These are phyloP conservation scores for Chaetodon auriga DNA, from an alignment of 2,113 vertebrate genomes.

Conservation along the genomic window DNA sequence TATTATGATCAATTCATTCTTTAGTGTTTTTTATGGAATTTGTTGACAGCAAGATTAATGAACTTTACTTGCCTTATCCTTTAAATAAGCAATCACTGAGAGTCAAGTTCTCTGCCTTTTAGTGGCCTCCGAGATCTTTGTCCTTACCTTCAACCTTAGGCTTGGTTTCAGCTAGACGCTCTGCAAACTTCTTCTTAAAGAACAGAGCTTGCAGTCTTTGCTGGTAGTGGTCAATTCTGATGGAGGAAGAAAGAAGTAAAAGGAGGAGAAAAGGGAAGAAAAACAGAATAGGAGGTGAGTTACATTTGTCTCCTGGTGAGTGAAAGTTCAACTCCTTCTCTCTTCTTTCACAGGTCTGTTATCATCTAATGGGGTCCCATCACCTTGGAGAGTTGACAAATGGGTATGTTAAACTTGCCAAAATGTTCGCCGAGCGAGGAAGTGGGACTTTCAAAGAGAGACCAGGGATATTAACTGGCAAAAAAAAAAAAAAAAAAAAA, in stretches of 20 bases:
- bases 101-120: neutral
- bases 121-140: neutral
- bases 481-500: constrained; percentile 47
- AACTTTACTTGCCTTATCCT: neutral
- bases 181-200: constrained; percentile 97
- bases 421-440: constrained; percentile 19
- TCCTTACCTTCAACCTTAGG: constrained; percentile 93
- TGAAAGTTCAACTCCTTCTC: constrained; percentile 53
- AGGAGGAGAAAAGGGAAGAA: neutral
- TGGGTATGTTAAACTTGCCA: constrained; percentile 24
- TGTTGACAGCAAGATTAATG: neutral
- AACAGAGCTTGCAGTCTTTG: constrained; percentile 94
- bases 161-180: constrained; percentile 92
- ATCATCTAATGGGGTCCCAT: constrained; percentile 42
- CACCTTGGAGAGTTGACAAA: constrained; percentile 42
- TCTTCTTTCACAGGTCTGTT: constrained; percentile 53
- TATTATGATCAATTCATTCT: too few relatives aligned
- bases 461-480: constrained; percentile 56
- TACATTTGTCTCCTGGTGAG: constrained; percentile 34
- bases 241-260: constrained; percentile 1
- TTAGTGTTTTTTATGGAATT: neutral
- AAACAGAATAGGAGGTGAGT: constrained; percentile 22
- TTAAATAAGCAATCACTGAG: neutral
- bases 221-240: constrained; percentile 95
- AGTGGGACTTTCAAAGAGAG: constrained; percentile 46